Evolutionary conservation across 2,113 vertebrate genomes (phyloP).

Genomic region (Megalops atlanticus): DNA sequence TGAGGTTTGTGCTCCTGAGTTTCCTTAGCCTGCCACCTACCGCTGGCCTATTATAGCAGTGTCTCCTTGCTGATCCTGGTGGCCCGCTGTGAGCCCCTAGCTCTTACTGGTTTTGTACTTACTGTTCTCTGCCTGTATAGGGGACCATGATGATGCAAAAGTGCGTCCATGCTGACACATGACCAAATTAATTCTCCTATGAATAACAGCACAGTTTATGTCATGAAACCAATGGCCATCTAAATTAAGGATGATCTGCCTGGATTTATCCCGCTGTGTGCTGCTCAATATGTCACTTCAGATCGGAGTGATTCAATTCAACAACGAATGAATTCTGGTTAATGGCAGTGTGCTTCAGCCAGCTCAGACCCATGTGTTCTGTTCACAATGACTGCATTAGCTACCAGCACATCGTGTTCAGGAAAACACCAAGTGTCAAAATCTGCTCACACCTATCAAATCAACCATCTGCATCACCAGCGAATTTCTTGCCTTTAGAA

Average conservation of each 20-base stretch:
- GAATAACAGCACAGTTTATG: too few species aligned
- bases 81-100: not conserved
- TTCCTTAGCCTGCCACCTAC: not conserved
- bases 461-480: slow-evolving; percentile 40
- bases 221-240: too few species aligned
- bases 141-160: too few species aligned
- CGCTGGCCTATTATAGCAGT: too few species aligned
- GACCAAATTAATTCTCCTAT: too few species aligned
- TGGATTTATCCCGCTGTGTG: slow-evolving; percentile 29
- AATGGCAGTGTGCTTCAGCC: slow-evolving; percentile 43
- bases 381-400: slow-evolving; percentile 52
- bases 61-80: not conserved
- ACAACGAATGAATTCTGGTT: slow-evolving; percentile 45
- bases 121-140: too few species aligned
- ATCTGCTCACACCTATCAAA: slow-evolving; percentile 47
- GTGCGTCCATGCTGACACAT: slow-evolving; percentile 19
- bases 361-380: slow-evolving; percentile 23
- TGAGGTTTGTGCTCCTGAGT: not conserved
- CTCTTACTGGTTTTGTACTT: not conserved
- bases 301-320: slow-evolving; percentile 38
- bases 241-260: too few species aligned
- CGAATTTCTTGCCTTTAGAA: slow-evolving; percentile 27
- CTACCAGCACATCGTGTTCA: slow-evolving; percentile 49
- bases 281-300: slow-evolving; percentile 46
- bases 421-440: slow-evolving; percentile 47